Evolutionary conservation across 2,113 vertebrate genomes (phyloP).

Genomic region (Picathartes gymnocephalus): DNA sequence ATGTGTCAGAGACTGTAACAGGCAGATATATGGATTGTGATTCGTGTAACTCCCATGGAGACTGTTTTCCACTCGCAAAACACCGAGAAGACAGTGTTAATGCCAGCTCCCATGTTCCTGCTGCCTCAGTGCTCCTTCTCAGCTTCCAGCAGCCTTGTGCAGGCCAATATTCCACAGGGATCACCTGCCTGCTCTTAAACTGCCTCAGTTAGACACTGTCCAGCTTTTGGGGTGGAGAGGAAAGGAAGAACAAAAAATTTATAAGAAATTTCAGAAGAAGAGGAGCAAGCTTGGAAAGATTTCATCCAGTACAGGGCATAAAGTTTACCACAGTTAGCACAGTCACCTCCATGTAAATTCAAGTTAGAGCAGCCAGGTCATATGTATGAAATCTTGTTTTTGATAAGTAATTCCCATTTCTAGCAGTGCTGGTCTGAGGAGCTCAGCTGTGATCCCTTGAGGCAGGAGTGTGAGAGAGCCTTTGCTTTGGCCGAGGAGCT

Average conservation of each 20-base stretch:
- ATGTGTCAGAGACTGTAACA: neutral
- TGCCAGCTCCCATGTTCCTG: neutral
- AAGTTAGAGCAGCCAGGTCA: neutral
- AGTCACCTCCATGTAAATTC: neutral
- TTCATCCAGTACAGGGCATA: neutral
- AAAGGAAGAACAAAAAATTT: neutral
- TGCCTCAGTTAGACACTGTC: fast-evolving
- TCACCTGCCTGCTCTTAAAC: fast-evolving
- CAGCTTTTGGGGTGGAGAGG: too few species aligned
- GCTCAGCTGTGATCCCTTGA: neutral
- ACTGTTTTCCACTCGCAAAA: neutral
- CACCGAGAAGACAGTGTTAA: neutral
- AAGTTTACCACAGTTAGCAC: neutral
- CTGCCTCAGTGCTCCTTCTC: neutral
- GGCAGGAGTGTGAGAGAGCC: neutral
- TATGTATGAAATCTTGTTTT: neutral
- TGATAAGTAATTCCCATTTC: neutral
- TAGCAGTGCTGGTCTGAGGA: neutral
- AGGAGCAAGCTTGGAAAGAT: neutral
- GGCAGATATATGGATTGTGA: neutral
- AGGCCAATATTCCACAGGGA: neutral
- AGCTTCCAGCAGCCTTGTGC: neutral
- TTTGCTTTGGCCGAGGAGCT: neutral
- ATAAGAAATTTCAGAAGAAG: neutral
- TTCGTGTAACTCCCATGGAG: neutral